These are phyloP conservation scores for Drosophila lini DNA, from an alignment of 1,140 invertebrate genomes.

Conservation along the genomic window DNA sequence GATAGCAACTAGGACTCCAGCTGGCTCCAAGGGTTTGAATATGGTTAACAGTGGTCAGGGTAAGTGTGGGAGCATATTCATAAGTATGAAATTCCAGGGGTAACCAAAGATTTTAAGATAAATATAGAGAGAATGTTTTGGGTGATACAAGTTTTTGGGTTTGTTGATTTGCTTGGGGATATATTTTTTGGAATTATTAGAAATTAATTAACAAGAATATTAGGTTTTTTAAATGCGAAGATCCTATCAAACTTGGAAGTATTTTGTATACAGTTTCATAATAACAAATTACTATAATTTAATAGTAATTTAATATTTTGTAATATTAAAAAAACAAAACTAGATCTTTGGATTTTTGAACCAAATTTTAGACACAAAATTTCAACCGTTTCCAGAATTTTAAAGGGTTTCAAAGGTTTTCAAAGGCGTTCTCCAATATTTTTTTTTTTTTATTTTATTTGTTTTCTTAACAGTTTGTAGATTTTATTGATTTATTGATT, in stretches of 20 bases:
- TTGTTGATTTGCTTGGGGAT: not conserved
- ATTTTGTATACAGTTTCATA: no score
- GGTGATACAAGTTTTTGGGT: not conserved
- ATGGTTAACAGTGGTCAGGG: slow-evolving; percentile 19
- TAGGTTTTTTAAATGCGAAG: not conserved
- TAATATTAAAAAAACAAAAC: not conserved
- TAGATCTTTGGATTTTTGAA: not conserved
- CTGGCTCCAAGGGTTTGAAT: slow-evolving; percentile 24
- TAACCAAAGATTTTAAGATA: slow-evolving; percentile 28
- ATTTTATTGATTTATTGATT: no score
- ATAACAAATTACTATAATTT: no score
- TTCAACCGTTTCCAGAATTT: not conserved
- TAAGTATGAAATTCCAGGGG: slow-evolving; percentile 21
- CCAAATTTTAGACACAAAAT: not conserved
- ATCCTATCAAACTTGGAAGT: no score
- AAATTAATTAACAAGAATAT: not conserved
- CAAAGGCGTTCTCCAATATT: no score
- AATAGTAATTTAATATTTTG: no score
- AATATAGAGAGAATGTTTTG: not conserved
- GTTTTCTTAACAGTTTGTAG: no score
- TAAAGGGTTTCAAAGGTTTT: not conserved
- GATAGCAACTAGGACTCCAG: slow-evolving; percentile 48
- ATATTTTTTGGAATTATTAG: not conserved
- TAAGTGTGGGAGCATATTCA: slow-evolving; percentile 49
- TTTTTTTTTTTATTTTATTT: no score